Evolutionary conservation across 2,113 vertebrate species (phyloP).

Genomic region (Callospermophilus lateralis): DNA sequence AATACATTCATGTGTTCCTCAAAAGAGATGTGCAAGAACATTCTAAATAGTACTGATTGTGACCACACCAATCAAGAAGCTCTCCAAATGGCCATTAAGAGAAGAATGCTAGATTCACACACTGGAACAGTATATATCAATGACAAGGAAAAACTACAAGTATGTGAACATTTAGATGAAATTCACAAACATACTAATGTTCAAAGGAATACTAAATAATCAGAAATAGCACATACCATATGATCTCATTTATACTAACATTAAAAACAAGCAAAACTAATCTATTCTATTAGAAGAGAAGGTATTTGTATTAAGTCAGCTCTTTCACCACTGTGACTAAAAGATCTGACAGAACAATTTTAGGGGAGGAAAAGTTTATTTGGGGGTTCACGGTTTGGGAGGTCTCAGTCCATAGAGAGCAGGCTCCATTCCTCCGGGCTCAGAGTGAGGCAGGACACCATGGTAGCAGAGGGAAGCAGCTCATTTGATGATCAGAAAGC

Average conservation of each 20-base stretch:
- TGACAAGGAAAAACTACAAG: background rate
- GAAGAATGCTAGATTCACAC: background rate
- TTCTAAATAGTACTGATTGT: background rate
- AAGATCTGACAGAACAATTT: too few species aligned
- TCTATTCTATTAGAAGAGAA: background rate
- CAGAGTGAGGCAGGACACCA: too few species aligned
- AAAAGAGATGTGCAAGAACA: background rate
- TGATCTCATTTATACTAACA: background rate
- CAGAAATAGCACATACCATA: background rate
- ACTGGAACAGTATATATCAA: background rate
- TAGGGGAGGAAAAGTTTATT: too few species aligned
- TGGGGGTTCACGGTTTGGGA: too few species aligned
- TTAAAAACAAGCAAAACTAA: background rate
- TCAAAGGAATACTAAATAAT: background rate
- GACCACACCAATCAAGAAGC: background rate
- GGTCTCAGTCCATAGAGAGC: too few species aligned
- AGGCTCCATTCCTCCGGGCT: too few species aligned
- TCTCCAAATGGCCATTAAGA: background rate
- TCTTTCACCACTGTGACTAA: too few species aligned
- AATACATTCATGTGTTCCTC: background rate
- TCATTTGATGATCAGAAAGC: too few species aligned
- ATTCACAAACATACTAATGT: background rate
- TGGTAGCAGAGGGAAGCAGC: too few species aligned
- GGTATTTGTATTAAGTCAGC: too few species aligned
- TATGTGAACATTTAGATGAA: background rate